Base-by-base conservation (phyloP, 2,888 invertebrate genomes). In the Thyatira batis region DNA sequence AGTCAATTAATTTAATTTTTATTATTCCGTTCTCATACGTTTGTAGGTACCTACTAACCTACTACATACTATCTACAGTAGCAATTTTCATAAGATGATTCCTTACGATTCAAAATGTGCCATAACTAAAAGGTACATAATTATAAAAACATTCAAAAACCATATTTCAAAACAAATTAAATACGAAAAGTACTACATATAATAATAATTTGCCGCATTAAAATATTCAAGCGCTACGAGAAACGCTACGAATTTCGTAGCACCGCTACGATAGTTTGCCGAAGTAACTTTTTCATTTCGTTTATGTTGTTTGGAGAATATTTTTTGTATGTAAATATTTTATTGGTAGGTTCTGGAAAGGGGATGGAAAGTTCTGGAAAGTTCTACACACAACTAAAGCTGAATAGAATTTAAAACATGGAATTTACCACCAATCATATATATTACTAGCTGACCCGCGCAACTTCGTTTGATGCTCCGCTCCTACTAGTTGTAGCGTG, bases 211-310 rank as follows among this genome's bases (percentile, higher is more conserved):
- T 17, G 27, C 10, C 23, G 48, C 27, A 48, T 17, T 10, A 28
- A 43, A 48, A 5, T 46, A 25, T 52, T 25, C 11, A 13, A 17
- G 17, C 28, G 33, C 52, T 52, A 52, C 46, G 52, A 10, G 25
- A 46, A 33, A 4, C 33, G 61, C 60, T 60, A 53, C 57, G 59
- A 52, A 57, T 60, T 67, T 63, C 56, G 65, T 64, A 66, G 68
- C 55, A 30, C 49, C 28, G 53, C 48, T 53, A 33, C 52, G 52
- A 13, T 20, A 45, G 52, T 48, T 28, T 39, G 51, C 30, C 58
- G 52, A 27, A 45, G 20, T 54, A 49, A 66, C 57, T 51, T 60
- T 61, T 57, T 52, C 21, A 51, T 9, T 48, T 49, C 57, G 48
- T 56, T 43, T 50, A 45, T 45, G 45, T 45, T 45, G 50, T 44